Conservation (phyloP, 2,113 vertebrate species). For the Calyptommatus sinebrachiatus region DNA sequence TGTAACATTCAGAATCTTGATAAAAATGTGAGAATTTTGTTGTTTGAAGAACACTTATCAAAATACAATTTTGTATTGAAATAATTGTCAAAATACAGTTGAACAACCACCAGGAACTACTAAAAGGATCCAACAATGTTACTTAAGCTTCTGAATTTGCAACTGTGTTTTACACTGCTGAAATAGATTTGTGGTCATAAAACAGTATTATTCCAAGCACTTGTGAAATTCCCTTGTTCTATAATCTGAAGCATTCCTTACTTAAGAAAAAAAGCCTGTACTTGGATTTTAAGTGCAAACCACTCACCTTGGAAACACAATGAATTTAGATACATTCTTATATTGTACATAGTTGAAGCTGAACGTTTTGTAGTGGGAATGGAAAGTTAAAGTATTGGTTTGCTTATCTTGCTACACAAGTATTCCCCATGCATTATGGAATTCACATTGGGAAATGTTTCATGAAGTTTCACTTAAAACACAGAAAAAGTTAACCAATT, state of each 20-base stretch:
- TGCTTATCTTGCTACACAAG: slow-evolving; percentile 50
- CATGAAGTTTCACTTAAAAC: slow-evolving; percentile 70
- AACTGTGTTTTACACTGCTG: slow-evolving; percentile 63
- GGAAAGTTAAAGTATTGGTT: slow-evolving; percentile 62
- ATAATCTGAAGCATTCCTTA: slow-evolving; percentile 48
- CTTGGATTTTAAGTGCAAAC: slow-evolving; percentile 39
- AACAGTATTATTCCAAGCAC: slow-evolving; percentile 46
- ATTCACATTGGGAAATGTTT: slow-evolving; percentile 56
- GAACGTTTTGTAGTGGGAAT: slow-evolving; percentile 62
- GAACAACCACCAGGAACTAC: slow-evolving; percentile 64
- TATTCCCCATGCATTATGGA: slow-evolving; percentile 64
- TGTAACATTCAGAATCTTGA: slow-evolving; percentile 68
- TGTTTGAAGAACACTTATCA: slow-evolving; percentile 71
- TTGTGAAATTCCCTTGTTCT: slow-evolving; percentile 45
- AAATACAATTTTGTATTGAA: slow-evolving; percentile 74
- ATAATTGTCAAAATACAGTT: slow-evolving; percentile 72
- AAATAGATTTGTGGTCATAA: slow-evolving; percentile 56
- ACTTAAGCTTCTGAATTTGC: slow-evolving; percentile 65
- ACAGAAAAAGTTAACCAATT: slow-evolving; percentile 77
- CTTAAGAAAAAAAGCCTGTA: slow-evolving; percentile 54
- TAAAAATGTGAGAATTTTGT: slow-evolving; percentile 68
- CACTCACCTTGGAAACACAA: slow-evolving; percentile 52
- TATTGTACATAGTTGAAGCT: slow-evolving; percentile 57
- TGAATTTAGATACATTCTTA: slow-evolving; percentile 56
- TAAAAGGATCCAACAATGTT: slow-evolving; percentile 65